Percentiles rank a stretch among this genome's conserved stretches.
Evolutionary conservation across 2,113 vertebrate species (phyloP).

Genomic region (Tupaia tana): DNA sequence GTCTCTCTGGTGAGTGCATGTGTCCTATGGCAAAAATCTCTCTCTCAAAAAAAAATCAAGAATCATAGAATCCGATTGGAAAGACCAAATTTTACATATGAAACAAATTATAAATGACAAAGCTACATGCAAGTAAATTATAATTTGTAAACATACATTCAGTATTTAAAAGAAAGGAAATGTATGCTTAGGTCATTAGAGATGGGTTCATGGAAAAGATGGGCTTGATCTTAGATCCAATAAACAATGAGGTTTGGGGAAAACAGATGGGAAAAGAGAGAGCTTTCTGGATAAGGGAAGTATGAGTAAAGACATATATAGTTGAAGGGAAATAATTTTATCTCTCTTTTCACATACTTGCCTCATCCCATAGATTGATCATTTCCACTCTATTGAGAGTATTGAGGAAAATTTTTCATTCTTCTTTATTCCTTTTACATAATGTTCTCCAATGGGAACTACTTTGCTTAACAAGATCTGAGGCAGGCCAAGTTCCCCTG

Average conservation of each 20-base stretch:
- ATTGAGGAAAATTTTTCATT: slow-evolving; percentile 41
- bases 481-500: background rate
- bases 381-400: background rate
- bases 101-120: background rate
- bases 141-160: background rate
- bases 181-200: background rate
- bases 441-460: background rate
- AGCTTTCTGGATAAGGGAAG: background rate
- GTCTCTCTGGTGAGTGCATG: too few species aligned
- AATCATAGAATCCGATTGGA: background rate
- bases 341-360: background rate
- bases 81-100: background rate
- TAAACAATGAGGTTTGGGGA: background rate
- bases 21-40: too few species aligned
- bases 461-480: background rate
- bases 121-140: background rate
- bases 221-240: background rate
- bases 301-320: background rate
- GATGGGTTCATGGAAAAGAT: background rate
- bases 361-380: background rate
- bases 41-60: background rate
- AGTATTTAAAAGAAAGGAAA: slow-evolving; percentile 13
- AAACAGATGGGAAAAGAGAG: background rate
- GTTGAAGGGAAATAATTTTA: background rate
- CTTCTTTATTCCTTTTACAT: background rate